These are phyloP conservation scores for Bucorvus abyssinicus DNA, from an alignment of 2,797 vertebrate species.

Conservation along the genomic window DNA sequence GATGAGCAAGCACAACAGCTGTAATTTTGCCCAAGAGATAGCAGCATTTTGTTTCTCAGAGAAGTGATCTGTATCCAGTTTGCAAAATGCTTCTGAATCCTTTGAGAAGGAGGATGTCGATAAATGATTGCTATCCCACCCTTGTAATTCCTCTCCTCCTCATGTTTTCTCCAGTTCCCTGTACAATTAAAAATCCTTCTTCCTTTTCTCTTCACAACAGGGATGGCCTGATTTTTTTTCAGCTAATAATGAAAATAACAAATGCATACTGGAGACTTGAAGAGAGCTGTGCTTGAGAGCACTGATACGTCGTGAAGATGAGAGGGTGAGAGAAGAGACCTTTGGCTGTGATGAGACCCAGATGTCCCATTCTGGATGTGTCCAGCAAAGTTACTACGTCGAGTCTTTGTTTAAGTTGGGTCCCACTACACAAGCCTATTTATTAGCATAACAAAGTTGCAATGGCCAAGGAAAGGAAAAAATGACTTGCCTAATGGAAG, in stretches of 20 bases:
- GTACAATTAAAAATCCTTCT: not conserved
- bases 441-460: conserved; percentile 39
- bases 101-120: not conserved
- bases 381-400: conserved; percentile 9
- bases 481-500: conserved; percentile 20
- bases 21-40: not conserved
- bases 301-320: conserved; percentile 18
- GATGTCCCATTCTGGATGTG: conserved; percentile 25
- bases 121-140: not conserved
- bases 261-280: not conserved
- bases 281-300: not conserved
- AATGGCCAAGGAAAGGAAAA: conserved; percentile 19
- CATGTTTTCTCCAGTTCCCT: not conserved
- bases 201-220: not conserved
- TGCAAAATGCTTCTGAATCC: not conserved
- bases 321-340: conserved; percentile 3
- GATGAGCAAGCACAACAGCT: not conserved
- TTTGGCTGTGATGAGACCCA: conserved; percentile 39
- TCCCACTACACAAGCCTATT: not conserved
- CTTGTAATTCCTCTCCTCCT: not conserved
- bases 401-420: conserved; percentile 40
- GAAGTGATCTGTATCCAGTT: not conserved
- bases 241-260: conserved; percentile 30
- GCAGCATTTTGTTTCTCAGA: not conserved
- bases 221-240: not conserved